Evolutionary conservation across 2,797 vertebrate species (phyloP), one percentile per base, ranked within the genome.

Genomic region (Platalea minor): DNA sequence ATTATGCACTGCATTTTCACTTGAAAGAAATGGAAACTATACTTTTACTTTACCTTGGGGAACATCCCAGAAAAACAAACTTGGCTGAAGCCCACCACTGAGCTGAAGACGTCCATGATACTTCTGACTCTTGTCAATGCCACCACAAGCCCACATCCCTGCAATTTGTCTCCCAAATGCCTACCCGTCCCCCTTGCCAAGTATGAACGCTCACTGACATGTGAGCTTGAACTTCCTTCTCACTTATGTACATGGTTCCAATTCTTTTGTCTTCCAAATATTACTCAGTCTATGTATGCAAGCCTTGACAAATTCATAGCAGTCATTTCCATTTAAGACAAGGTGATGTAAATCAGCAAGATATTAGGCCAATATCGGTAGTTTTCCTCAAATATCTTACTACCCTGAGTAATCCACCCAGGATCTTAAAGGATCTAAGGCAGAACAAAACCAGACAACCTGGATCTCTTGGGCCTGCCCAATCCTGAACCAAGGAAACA

Each of bases 151-250:
- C 48, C 59, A 48, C 19, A 59, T 23, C 7, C 54, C 54, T 26
- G 29, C 50, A 68, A 69, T 24, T 16, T 64, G 65, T 53, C 65
- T 77, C 73, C 10, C 57, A 73, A 85, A 82, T 5, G 21, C 24
- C 57, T 12, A 60, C 2, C 9, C 14, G 2, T 7, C 4, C 8
- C 41, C 19, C 65, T 65, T 0, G 0, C 13, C 63, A 64, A 95
- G 59, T 20, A 68, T 13, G 31, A 80, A 78, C 6, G 19, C 10
- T 68, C 17, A 23, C 6, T 39, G 21, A 74, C 6, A 19, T 2
- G 17, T 35, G 11, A 91, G 17, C 26, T 48, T 70, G 33, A 76
- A 48, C 31, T 23, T 93, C 45, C 23, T 68, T 56, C 29, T 72
- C 35, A 35, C 17, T 7, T 15, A 51, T 2, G 3, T 20, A 65